Conservation (phyloP, 1,140 invertebrate species). For the Eriocheir sinensis region DNA sequence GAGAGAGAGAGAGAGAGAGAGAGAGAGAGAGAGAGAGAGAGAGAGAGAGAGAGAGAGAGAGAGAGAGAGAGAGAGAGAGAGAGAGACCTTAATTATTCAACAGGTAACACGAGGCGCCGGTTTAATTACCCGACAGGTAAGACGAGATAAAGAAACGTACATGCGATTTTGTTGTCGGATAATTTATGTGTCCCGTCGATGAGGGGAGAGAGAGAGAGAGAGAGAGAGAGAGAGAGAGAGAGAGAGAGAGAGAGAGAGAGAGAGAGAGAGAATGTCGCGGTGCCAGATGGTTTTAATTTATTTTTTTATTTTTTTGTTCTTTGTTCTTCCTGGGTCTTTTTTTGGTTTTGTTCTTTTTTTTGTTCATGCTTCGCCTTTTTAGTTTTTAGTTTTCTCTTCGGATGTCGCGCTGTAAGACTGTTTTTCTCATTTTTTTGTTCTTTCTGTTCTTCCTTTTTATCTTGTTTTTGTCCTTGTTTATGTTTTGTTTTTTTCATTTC, state of each 20-base stretch:
- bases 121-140: background rate
- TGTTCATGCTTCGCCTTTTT: too few relatives aligned
- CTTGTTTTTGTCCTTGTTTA: too few relatives aligned
- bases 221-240: too few relatives aligned
- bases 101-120: background rate
- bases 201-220: background rate
- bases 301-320: background rate
- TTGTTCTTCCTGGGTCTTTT: background rate
- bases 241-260: too few relatives aligned
- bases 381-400: too few relatives aligned
- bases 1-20: background rate
- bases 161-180: background rate
- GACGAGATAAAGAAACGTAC: background rate
- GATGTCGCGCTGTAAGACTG: too few relatives aligned
- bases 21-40: background rate
- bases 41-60: background rate
- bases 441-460: too few relatives aligned
- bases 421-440: too few relatives aligned
- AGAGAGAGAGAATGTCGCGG: background rate
- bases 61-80: background rate
- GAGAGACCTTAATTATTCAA: slow-evolving; percentile 2
- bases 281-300: background rate
- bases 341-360: background rate
- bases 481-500: too few relatives aligned
- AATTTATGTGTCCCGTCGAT: background rate